A percentile compares a stretch with the other conserved stretches of the same genome.
Evolutionary conservation across 2,797 vertebrate genomes (phyloP).

Genomic region (Alauda arvensis): DNA sequence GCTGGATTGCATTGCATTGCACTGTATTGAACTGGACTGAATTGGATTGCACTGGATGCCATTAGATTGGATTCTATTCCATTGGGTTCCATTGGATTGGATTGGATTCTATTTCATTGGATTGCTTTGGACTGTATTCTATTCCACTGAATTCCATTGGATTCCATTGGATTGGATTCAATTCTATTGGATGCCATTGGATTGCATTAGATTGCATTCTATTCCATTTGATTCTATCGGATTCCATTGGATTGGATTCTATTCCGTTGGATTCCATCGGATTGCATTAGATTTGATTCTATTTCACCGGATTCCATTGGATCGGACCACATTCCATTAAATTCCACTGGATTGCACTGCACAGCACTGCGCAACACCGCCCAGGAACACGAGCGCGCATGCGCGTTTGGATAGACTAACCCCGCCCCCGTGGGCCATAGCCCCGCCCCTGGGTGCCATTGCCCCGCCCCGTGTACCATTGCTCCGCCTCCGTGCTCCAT

Average conservation of each 20-base stretch:
- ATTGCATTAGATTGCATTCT: not conserved
- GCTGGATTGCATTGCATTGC: too few relatives aligned
- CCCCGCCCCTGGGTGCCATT: too few relatives aligned
- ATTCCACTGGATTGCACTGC: accelerated
- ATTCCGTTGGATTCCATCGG: too few relatives aligned
- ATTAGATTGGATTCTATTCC: too few relatives aligned
- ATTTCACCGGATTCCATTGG: not conserved
- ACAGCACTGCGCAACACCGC: accelerated
- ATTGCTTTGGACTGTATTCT: not conserved
- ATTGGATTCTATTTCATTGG: not conserved
- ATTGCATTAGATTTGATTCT: accelerated
- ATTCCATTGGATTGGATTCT: too few relatives aligned
- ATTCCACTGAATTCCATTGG: too few relatives aligned
- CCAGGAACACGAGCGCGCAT: not conserved
- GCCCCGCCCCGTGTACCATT: not conserved
- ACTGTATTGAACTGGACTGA: too few relatives aligned
- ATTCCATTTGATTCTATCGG: too few relatives aligned
- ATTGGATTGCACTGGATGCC: accelerated
- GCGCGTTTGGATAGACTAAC: accelerated
- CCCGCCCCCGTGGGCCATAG: not conserved
- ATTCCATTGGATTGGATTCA: not conserved
- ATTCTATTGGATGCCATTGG: not conserved
- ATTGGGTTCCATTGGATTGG: not conserved
- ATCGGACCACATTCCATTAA: too few relatives aligned
- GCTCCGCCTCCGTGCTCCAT: not conserved